A percentile compares a stretch with the other conserved stretches of the same genome.
Evolutionary conservation across 2,888 invertebrate species (phyloP).

Genomic region (Agrilus cyanescens): DNA sequence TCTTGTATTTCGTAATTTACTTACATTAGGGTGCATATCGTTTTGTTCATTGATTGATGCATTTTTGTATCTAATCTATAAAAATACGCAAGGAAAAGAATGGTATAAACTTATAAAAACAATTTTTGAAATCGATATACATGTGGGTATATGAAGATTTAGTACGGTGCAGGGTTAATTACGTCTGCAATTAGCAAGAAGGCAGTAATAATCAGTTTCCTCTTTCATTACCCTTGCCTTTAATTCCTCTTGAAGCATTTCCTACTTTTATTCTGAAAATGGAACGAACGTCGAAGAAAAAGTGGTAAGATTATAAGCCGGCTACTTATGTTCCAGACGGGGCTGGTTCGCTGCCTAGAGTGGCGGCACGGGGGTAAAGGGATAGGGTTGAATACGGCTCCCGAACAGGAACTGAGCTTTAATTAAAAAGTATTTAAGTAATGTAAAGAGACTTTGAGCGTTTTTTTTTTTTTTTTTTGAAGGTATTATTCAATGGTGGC

Average conservation of each 20-base stretch:
- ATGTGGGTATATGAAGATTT: constrained; percentile 9
- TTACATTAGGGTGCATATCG: no score
- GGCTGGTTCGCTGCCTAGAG: constrained; percentile 3
- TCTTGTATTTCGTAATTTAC: no score
- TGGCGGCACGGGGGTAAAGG: constrained; percentile 13
- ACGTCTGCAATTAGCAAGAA: constrained; percentile 19
- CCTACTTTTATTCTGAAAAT: constrained; percentile 14
- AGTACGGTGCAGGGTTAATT: constrained; percentile 18
- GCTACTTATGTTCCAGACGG: constrained; percentile 6
- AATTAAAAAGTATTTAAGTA: constrained; percentile 15
- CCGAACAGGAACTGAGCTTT: constrained; percentile 10
- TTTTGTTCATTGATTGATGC: no score
- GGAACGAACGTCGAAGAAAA: constrained; percentile 15
- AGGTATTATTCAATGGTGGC: no score
- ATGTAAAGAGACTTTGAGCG: constrained; percentile 2
- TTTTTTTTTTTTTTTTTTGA: no score
- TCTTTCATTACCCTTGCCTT: constrained; percentile 20
- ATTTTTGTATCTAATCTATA: no score
- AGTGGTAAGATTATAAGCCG: constrained; percentile 16
- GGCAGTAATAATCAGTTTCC: constrained; percentile 19
- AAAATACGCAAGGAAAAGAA: no score
- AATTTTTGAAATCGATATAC: not conserved
- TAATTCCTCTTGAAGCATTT: constrained; percentile 21
- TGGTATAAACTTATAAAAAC: no score
- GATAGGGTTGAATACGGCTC: constrained; percentile 14